A percentile compares a stretch with the other conserved stretches of the same genome.
These are phyloP conservation scores for Pristionchus pacificus DNA, from an alignment of 1,140 invertebrate species.

Conservation along the genomic window DNA sequence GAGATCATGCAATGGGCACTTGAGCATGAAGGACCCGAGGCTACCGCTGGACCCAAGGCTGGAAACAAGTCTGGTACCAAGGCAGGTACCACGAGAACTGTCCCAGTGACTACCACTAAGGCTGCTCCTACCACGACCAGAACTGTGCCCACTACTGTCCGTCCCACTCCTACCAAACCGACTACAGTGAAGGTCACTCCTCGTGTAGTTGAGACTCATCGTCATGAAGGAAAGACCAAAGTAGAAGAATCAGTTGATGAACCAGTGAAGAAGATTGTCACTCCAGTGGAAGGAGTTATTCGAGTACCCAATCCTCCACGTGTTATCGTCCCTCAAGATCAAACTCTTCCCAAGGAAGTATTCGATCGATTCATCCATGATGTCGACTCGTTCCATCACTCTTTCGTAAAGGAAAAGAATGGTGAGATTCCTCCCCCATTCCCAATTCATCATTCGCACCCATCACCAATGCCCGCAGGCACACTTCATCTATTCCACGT, in stretches of 20 bases:
- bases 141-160: neutral
- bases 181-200: neutral
- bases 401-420: neutral
- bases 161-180: no score
- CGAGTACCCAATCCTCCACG: conserved; percentile 6
- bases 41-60: neutral
- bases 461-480: neutral
- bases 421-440: conserved; percentile 4
- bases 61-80: neutral
- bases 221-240: neutral
- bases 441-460: neutral
- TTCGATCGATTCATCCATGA: conserved; percentile 22
- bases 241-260: neutral
- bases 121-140: neutral
- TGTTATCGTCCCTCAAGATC: conserved; percentile 3
- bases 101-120: neutral
- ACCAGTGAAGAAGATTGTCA: neutral
- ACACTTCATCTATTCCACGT: conserved; percentile 1
- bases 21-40: neutral
- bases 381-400: conserved; percentile 10
- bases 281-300: neutral
- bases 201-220: neutral
- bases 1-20: neutral
- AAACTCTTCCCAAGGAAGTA: conserved; percentile 6
- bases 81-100: neutral